Percentiles rank a stretch among this genome's conserved stretches.
Evolutionary conservation across 2,113 vertebrate genomes (phyloP).

Genomic region (Fregata magnificens): DNA sequence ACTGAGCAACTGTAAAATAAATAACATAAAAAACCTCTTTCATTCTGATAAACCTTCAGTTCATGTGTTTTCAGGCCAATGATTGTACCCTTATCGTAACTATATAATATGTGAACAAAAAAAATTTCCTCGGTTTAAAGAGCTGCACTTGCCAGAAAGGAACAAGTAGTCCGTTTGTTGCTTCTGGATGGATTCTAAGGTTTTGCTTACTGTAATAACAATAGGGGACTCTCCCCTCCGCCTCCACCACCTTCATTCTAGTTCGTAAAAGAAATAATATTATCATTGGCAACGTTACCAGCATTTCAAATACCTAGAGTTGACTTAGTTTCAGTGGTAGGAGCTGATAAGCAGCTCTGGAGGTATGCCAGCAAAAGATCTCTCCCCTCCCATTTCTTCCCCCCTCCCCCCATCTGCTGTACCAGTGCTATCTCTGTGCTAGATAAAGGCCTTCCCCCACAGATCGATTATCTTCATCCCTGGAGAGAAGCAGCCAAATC

Average conservation of each 20-base stretch:
- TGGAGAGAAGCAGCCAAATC: slow-evolving; percentile 10
- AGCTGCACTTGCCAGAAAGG: not conserved
- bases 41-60: not conserved
- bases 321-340: not conserved
- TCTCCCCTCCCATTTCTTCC: too few relatives aligned
- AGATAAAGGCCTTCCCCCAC: slow-evolving; percentile 11
- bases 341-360: slow-evolving; percentile 40
- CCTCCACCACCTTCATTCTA: not conserved
- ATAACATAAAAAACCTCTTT: not conserved
- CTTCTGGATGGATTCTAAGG: not conserved
- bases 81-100: not conserved
- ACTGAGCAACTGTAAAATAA: not conserved
- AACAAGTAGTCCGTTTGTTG: not conserved
- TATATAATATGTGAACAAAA: not conserved
- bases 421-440: not conserved
- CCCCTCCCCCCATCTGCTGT: not conserved
- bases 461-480: slow-evolving; percentile 14
- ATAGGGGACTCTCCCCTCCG: too few relatives aligned
- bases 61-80: not conserved
- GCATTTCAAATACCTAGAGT: not conserved
- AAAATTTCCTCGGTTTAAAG: not conserved
- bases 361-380: slow-evolving; percentile 23
- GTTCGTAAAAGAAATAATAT: not conserved
- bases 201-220: not conserved
- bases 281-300: not conserved